phyloP scores from a whole-genome alignment of 2,888 invertebrate species.

The Athripsodes cinereus region DNA sequence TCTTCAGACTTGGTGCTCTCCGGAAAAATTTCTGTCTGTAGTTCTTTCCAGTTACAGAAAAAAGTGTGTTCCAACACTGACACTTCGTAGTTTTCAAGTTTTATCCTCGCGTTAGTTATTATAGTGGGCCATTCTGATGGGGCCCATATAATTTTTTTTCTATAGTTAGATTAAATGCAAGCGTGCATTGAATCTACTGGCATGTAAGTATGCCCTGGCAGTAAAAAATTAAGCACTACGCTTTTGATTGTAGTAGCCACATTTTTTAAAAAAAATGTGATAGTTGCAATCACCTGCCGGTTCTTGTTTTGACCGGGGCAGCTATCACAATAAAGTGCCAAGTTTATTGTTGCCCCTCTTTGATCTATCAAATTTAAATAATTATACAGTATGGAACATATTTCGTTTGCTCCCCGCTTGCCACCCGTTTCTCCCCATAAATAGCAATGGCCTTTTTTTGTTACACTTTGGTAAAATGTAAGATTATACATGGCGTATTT shows the following conservation, averaged over 20 bases:
- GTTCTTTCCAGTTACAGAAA: background rate
- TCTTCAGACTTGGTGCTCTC: background rate
- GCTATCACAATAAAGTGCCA: too few species aligned
- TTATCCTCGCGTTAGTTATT: background rate
- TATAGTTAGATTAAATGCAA: background rate
- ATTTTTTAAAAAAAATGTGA: conserved; percentile 1
- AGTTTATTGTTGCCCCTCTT: conserved; percentile 2
- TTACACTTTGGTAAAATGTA: background rate
- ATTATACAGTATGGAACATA: background rate
- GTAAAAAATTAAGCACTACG: background rate
- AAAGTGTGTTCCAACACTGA: conserved; percentile 1
- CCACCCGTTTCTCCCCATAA: background rate
- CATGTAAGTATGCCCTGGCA: conserved; percentile 1
- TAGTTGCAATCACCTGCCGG: background rate
- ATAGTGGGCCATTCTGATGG: conserved; percentile 3
- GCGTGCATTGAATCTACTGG: background rate
- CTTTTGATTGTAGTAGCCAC: background rate
- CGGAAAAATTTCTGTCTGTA: background rate
- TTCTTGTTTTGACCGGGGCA: too few species aligned
- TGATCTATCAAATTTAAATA: background rate
- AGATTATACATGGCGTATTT: conserved; percentile 4
- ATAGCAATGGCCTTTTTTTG: background rate
- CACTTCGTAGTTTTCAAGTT: background rate
- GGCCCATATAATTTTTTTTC: conserved; percentile 5
- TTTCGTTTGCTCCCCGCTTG: background rate